Percentiles rank a stretch among this genome's conserved stretches.
Conservation (phyloP, 2,113 vertebrate genomes). For the Tympanuchus pallidicinctus region DNA sequence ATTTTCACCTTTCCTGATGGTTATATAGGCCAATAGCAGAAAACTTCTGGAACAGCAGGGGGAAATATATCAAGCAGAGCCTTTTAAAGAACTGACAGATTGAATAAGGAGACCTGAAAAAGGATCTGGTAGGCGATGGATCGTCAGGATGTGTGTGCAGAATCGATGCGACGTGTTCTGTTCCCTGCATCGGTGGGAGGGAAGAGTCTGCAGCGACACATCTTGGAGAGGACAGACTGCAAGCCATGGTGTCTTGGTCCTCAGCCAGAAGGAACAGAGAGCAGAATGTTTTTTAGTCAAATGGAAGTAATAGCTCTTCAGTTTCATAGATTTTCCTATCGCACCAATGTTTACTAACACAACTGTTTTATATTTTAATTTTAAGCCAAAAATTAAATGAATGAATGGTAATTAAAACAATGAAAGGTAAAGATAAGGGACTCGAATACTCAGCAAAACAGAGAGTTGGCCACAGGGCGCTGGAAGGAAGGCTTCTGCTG, state of each 20-base stretch:
- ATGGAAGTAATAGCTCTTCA: rapidly evolving
- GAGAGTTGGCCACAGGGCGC: rapidly evolving
- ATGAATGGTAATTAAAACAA: too few relatives aligned
- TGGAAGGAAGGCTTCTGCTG: rapidly evolving
- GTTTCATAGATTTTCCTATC: not conserved
- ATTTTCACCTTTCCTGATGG: not conserved
- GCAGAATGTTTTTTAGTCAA: not conserved
- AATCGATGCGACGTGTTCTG: not conserved
- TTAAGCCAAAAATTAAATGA: not conserved
- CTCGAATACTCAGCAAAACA: rapidly evolving
- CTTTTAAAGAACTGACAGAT: not conserved
- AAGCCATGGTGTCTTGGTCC: rapidly evolving
- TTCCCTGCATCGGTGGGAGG: rapidly evolving
- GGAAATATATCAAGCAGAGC: not conserved
- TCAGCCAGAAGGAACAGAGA: not conserved
- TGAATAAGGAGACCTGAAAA: not conserved
- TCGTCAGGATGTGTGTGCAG: not conserved
- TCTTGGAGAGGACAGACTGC: not conserved
- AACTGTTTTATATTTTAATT: rapidly evolving
- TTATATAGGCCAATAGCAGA: not conserved
- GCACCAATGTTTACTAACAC: not conserved
- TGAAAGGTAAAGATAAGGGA: not conserved
- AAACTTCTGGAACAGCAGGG: not conserved
- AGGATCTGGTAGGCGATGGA: not conserved
- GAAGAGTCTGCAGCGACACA: not conserved